phyloP scores from a whole-genome alignment of 2,888 invertebrate species.

The Deilephila porcellus region DNA sequence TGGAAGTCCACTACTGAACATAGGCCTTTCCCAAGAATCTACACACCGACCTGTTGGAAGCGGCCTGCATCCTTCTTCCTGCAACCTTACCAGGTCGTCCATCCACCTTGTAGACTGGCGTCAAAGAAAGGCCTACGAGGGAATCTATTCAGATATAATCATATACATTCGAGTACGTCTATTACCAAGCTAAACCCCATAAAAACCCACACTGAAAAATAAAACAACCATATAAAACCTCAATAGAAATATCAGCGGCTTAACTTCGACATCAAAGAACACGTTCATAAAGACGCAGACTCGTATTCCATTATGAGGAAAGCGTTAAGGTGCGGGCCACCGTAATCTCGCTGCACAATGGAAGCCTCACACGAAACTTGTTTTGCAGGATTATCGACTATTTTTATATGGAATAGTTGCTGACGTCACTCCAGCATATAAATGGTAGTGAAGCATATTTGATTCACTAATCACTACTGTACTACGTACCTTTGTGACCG shows the following conservation, averaged over 20 bases:
- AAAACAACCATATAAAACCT: background rate
- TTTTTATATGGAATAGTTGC: background rate
- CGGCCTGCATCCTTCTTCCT: too few relatives aligned
- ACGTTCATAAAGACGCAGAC: constrained; percentile 4
- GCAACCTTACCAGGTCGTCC: too few relatives aligned
- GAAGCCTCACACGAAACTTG: background rate
- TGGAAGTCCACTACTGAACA: too few relatives aligned
- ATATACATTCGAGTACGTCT: background rate
- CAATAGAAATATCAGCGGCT: constrained; percentile 10
- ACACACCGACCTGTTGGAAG: too few relatives aligned
- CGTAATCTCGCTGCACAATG: background rate
- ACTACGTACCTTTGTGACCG: too few relatives aligned
- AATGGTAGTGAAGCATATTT: too few relatives aligned
- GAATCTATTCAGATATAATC: too few relatives aligned
- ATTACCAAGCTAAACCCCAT: background rate
- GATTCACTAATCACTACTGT: too few relatives aligned
- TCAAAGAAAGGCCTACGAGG: too few relatives aligned
- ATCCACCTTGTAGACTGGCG: too few relatives aligned
- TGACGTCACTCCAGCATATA: background rate
- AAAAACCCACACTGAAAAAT: background rate
- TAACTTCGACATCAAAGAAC: constrained; percentile 1
- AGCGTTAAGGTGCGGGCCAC: background rate
- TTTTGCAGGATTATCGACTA: background rate
- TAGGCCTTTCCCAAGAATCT: too few relatives aligned
- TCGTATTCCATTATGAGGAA: constrained; percentile 9